Evolutionary conservation across 2,797 vertebrate genomes (phyloP), one percentile per base, ranked within the genome.

Genomic region (Lerista edwardsae): DNA sequence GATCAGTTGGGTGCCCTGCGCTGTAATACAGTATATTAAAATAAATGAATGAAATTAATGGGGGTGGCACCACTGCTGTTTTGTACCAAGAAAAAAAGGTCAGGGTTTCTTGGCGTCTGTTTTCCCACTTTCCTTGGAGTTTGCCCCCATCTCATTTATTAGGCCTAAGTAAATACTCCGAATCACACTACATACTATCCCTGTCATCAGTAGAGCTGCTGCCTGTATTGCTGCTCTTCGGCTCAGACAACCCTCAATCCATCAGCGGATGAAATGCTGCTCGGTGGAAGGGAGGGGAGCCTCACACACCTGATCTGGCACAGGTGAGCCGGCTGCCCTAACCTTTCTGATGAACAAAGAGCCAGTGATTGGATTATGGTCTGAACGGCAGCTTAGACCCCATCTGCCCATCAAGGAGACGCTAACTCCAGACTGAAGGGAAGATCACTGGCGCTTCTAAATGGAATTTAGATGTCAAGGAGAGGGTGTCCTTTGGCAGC

Each of bases 221-320:
- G 51, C 4, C 41, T 44, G 41, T 8, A 44, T 44, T 44, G 59
- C 61, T n/a, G 76, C 27, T n/a, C 25, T 21, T 19, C 36, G 3
- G 0, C 15, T 25, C 31, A 29, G 75, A 29, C 57, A 25, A 61
- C 8, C 1, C 6, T 21, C 5, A 65, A 6, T 15, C 27, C 61
- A 21, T 47, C 36, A 6, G 36, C 21, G 17, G 21, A 23, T 10
- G 14, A 27, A n/a, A 9, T 41, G 11, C 8, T 29, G 36, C 36
- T 44, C 27, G 19, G 34, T 2, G 12, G 17, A 67, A 29, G 75
- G 0, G 4, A 36, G 14, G 27, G 25, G 65, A 23, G 39, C 21
- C 36, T 36, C 65, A 1, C 9, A 0, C 0, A 36, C 34, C 75
- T 83, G 2, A 25, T 1, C 0, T 0, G 67, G 36, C 8, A 6